Evolutionary conservation across 2,797 vertebrate genomes (phyloP), one percentile per base, ranked within the genome.

Genomic region (Microchirus variegatus): DNA sequence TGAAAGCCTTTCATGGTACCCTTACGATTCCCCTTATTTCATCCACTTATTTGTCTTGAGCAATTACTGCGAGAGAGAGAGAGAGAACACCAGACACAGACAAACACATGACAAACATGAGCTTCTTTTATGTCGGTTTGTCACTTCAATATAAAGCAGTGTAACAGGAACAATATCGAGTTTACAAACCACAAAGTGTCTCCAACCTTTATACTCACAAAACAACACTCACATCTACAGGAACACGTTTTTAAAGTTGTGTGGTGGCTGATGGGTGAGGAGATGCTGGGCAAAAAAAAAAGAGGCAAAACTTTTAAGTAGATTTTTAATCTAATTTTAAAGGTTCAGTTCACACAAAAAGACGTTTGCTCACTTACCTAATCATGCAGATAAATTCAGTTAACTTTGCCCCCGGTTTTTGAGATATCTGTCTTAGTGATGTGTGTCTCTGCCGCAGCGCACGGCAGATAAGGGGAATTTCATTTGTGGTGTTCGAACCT

Each of bases 1-100:
- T 87, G 87, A 88, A 87, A 87, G 71, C 72, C 81, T 89, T 89
- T 87, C 81, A 87, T 81, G 75, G 68, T 67, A 81, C 78, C 73
- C 73, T 87, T 83, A 82, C 58, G 38, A 66, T 70, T 69, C 65
- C 75, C 64, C 78, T 84, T 80, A 83, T 84, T 86, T 83, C 70
- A 79, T 82, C 81, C 79, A 70, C 80, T 87, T 88, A 86, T 83
- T 89, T 88, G 80, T 84, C 78, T 81, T 56, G 43, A 61, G 82
- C 81, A 88, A 87, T 90, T 90, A 85, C 66, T 48, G 44, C 0
- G 2, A 6, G 31, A 6, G 31, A 31, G 31, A 31, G 31, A 52
- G 63, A 70, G 63, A 48, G 58, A 80, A 67, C 50, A 46, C 59
- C 17, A 65, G 67, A 79, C 52, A 53, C 56, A 63, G 63, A 73